Conservation (phyloP, 2,797 vertebrate genomes). For the Betta splendens region DNA sequence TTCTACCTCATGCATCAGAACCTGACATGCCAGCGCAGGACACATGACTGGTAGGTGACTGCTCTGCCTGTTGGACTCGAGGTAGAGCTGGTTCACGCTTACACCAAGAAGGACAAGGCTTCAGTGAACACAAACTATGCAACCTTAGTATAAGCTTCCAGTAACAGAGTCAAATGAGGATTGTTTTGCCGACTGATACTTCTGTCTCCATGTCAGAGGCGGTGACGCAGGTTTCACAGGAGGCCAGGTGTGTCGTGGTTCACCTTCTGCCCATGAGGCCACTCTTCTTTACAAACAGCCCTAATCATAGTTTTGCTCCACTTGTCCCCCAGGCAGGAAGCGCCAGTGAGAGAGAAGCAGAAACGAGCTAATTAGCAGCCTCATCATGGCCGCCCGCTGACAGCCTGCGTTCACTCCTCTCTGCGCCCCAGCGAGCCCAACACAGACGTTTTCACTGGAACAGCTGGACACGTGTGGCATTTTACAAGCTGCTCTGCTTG, state of each 20-base stretch:
- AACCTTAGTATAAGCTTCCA: not conserved
- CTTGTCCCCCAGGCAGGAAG: slow-evolving; percentile 17
- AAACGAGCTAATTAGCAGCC: slow-evolving; percentile 16
- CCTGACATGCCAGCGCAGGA: too few species aligned
- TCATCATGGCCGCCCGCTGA: slow-evolving; percentile 27
- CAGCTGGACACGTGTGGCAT: slow-evolving; percentile 1
- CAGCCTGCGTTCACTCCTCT: not conserved
- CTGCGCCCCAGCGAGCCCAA: not conserved
- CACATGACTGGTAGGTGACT: too few species aligned
- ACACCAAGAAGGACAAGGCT: not conserved
- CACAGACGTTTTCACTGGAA: slow-evolving; percentile 11
- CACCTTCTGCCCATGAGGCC: slow-evolving; percentile 36
- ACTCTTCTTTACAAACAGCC: slow-evolving; percentile 23
- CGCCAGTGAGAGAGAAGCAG: not conserved
- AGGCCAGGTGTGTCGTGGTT: too few species aligned
- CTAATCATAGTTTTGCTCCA: slow-evolving; percentile 38
- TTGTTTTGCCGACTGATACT: too few species aligned
- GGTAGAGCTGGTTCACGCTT: not conserved
- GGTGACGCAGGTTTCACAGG: too few species aligned
- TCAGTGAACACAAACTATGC: not conserved
- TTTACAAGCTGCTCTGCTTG: not conserved
- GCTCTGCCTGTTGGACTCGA: not conserved
- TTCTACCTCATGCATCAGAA: too few species aligned
- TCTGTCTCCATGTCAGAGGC: too few species aligned
- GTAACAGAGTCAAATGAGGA: too few species aligned